These are phyloP conservation scores for Halocynthia aurantium DNA, from an alignment of 23 tunicate species.

Conservation along the genomic window DNA sequence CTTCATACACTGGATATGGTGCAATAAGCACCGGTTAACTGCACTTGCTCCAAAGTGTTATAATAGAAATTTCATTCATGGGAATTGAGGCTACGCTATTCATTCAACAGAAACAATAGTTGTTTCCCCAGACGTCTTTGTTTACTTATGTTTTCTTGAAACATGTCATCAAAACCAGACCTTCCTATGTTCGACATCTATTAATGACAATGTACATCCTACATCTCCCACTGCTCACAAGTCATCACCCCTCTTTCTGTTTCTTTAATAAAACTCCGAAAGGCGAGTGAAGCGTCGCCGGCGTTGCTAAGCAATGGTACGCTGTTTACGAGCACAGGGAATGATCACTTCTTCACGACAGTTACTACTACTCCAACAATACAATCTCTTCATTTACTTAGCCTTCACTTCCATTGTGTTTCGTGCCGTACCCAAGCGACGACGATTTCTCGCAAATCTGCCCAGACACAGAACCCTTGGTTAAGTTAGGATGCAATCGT, in stretches of 20 bases:
- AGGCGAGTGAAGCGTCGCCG: neutral
- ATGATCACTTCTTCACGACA: neutral
- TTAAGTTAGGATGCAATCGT: too few species aligned
- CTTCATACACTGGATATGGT: too few species aligned
- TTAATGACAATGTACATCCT: neutral
- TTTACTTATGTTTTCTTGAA: too few species aligned
- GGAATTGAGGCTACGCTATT: too few species aligned
- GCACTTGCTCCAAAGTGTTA: too few species aligned
- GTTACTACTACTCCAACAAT: neutral
- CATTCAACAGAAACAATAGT: too few species aligned
- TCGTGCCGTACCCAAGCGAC: constrained; percentile 26
- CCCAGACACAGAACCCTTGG: too few species aligned
- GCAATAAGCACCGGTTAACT: too few species aligned
- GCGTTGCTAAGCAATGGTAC: constrained; percentile 17
- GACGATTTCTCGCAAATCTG: neutral
- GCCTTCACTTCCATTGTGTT: constrained; percentile 4
- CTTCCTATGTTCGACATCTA: neutral
- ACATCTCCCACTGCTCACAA: neutral
- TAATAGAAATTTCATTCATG: too few species aligned
- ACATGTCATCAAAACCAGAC: too few species aligned
- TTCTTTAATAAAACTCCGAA: neutral
- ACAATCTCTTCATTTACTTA: constrained; percentile 10
- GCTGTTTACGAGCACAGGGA: constrained; percentile 17
- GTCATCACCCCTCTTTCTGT: too few species aligned
- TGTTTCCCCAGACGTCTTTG: too few species aligned